Conservation (phyloP, 2,797 vertebrate species). For the Ambastaia sidthimunki region DNA sequence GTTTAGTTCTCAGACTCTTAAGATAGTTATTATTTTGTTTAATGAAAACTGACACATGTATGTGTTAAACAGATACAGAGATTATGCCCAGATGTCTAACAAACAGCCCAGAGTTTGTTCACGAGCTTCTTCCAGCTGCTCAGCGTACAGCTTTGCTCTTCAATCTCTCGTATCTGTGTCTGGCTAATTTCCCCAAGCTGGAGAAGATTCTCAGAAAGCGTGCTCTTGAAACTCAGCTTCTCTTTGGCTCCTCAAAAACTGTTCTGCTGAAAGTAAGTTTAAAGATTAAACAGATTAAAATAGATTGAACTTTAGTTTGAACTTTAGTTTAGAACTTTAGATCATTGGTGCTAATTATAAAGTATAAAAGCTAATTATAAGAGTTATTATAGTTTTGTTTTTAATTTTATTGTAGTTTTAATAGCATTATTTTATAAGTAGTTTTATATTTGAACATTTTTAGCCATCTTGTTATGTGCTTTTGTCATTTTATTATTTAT, state of each 20-base stretch:
- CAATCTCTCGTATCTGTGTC: constrained; percentile 30
- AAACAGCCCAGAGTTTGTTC: constrained; percentile 8
- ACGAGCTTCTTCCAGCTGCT: not conserved
- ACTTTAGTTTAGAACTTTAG: too few relatives aligned
- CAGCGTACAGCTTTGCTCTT: constrained; percentile 27
- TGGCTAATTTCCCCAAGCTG: not conserved
- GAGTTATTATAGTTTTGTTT: too few relatives aligned
- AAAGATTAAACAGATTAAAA: not conserved
- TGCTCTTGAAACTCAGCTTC: constrained; percentile 5
- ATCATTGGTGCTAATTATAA: too few relatives aligned
- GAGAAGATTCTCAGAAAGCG: constrained; percentile 5
- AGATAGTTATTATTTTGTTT: not conserved
- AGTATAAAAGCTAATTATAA: too few relatives aligned
- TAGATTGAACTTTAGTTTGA: not conserved
- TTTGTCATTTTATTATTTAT: too few relatives aligned
- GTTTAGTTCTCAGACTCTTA: too few relatives aligned
- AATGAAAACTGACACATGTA: not conserved
- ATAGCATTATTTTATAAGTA: too few relatives aligned
- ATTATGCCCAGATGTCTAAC: not conserved
- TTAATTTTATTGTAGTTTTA: too few relatives aligned
- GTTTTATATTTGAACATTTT: too few relatives aligned
- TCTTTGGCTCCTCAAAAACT: constrained; percentile 35
- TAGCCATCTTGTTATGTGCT: too few relatives aligned
- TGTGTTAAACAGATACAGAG: not conserved
- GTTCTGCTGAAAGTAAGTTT: constrained; percentile 3